Conservation (phyloP, 2,888 invertebrate genomes). For the Drosophila vallismaia region DNA sequence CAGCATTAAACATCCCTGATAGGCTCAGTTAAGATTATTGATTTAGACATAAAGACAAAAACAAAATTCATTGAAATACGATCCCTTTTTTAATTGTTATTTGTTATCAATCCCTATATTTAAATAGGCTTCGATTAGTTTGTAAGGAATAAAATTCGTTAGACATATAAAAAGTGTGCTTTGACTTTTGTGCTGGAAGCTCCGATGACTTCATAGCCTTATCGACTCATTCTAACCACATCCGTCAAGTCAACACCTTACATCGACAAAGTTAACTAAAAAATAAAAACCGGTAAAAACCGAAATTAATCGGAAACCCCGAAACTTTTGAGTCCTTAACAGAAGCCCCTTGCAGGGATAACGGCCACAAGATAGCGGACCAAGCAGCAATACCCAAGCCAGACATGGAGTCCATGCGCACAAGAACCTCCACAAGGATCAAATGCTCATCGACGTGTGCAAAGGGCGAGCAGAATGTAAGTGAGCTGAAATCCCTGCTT, state of each 20-base stretch:
- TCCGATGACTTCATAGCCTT: background rate
- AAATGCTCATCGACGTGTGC: slow-evolving; percentile 11
- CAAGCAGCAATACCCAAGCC: background rate
- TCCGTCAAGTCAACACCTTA: slow-evolving; percentile 37
- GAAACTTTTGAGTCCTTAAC: background rate
- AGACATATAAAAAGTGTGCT: slow-evolving; percentile 6
- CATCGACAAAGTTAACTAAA: slow-evolving; percentile 23
- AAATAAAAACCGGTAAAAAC: background rate
- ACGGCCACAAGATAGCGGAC: background rate
- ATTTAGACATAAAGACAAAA: too few relatives aligned
- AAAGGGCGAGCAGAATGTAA: slow-evolving; percentile 58
- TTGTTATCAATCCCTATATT: background rate
- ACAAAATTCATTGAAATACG: too few relatives aligned
- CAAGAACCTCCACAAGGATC: slow-evolving; percentile 30
- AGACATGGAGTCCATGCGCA: slow-evolving; percentile 53
- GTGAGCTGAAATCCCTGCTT: slow-evolving; percentile 4
- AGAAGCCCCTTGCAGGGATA: background rate
- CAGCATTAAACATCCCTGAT: too few relatives aligned
- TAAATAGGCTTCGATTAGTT: background rate
- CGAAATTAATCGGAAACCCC: background rate
- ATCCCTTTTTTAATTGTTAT: too few relatives aligned
- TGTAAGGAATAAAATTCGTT: too few relatives aligned
- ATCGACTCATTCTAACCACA: slow-evolving; percentile 39
- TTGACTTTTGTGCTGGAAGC: slow-evolving; percentile 17
- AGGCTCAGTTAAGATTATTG: too few relatives aligned